These are phyloP conservation scores for Rotaria magnacalcarata DNA, from an alignment of 2,888 invertebrate genomes.

Conservation along the genomic window DNA sequence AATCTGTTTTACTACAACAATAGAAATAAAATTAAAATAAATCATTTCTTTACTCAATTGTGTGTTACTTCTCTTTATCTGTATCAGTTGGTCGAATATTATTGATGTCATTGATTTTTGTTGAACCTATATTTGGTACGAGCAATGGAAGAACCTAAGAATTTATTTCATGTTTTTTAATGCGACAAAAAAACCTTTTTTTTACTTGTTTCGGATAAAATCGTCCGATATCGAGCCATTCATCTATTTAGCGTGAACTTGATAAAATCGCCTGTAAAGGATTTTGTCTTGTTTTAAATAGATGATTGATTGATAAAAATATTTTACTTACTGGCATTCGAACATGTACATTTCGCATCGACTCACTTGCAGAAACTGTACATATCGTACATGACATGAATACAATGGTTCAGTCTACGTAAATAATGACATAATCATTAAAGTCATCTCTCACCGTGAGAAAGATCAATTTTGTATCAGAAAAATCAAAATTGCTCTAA, in stretches of 20 bases:
- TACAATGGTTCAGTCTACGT: slow-evolving; percentile 1
- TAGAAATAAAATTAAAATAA: no score
- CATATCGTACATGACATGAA: slow-evolving; percentile 27
- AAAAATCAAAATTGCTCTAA: no score
- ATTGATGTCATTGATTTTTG: neutral
- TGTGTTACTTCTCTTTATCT: neutral
- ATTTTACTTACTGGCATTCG: slow-evolving; percentile 8
- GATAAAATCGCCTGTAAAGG: neutral
- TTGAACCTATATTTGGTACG: neutral
- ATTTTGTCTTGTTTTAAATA: no score
- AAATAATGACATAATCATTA: neutral
- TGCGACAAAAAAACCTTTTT: neutral
- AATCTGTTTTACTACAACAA: neutral
- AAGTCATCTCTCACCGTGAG: no score
- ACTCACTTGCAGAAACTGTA: neutral
- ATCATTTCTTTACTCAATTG: no score
- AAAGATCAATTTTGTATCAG: no score
- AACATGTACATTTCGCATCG: neutral
- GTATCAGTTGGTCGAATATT: neutral
- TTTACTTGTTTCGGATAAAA: slow-evolving; percentile 7
- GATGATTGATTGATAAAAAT: neutral
- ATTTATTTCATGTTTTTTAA: neutral
- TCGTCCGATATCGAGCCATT: slow-evolving; percentile 9
- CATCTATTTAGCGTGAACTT: neutral
- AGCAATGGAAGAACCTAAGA: neutral